Conservation (phyloP, 1,140 invertebrate species). For the Dendrolimus punctatus region DNA sequence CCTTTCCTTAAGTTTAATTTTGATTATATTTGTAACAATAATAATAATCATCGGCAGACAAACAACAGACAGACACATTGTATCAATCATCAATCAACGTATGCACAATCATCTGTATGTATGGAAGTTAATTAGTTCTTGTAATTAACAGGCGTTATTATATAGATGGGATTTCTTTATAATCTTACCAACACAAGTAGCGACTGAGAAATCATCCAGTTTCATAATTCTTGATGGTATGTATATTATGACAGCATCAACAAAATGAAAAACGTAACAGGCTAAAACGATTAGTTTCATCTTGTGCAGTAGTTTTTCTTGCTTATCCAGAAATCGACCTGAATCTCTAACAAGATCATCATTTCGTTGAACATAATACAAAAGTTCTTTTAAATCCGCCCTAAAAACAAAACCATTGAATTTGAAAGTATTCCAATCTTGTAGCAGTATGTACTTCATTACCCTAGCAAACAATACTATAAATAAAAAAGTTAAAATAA, state of each 20-base stretch:
- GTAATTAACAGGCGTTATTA: too few species aligned
- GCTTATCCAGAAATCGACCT: conserved; percentile 2
- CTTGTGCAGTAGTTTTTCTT: conserved; percentile 9
- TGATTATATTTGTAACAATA: too few species aligned
- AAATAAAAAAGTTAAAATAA: too few species aligned
- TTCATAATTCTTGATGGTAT: conserved; percentile 13
- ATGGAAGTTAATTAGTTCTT: too few species aligned
- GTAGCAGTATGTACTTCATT: too few species aligned
- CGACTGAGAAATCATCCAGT: conserved; percentile 8
- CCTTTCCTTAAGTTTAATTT: too few species aligned
- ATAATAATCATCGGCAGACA: too few species aligned
- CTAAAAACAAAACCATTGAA: not conserved
- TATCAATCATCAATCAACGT: too few species aligned
- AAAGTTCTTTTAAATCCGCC: conserved; percentile 1
- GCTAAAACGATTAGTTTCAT: conserved; percentile 16
- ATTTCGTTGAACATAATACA: conserved; percentile 10
- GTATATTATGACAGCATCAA: conserved; percentile 21
- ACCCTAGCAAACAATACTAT: too few species aligned
- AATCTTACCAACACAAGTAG: conserved; percentile 16
- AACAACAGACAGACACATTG: too few species aligned
- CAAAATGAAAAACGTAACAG: conserved; percentile 21
- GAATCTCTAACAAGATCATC: conserved; percentile 14
- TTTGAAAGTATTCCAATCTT: too few species aligned
- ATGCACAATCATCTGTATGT: too few species aligned
- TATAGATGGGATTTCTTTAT: not conserved